Evolutionary conservation across 2,113 vertebrate genomes (phyloP).

Genomic region (Phalacrocorax pelagicus): DNA sequence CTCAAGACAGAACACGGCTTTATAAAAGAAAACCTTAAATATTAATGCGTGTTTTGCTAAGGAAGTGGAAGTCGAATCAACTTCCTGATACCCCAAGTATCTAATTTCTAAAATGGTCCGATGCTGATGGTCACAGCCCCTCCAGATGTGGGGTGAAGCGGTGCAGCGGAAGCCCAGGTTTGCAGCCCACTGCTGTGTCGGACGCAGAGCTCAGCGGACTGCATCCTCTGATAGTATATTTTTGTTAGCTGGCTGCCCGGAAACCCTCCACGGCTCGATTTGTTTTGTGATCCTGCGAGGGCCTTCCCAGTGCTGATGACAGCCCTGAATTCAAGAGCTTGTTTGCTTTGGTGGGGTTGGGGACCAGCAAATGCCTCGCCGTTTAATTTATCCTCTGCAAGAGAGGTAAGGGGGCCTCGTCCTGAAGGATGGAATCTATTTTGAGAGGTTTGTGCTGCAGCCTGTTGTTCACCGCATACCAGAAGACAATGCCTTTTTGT

Average conservation of each 20-base stretch:
- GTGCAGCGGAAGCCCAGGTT: constrained; percentile 82
- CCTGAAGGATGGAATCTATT: constrained; percentile 69
- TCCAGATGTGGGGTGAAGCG: constrained; percentile 80
- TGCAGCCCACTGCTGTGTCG: constrained; percentile 78
- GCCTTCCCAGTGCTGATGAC: constrained; percentile 79
- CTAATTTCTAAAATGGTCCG: constrained; percentile 82
- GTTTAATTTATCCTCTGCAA: constrained; percentile 33
- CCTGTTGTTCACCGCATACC: constrained; percentile 59
- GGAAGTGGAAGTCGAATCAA: constrained; percentile 90
- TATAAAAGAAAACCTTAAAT: constrained; percentile 81
- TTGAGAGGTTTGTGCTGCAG: constrained; percentile 65
- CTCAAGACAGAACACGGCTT: constrained; percentile 73
- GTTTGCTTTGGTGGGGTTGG: constrained; percentile 75
- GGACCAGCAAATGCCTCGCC: constrained; percentile 52
- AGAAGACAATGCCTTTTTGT: constrained; percentile 78
- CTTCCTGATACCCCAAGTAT: constrained; percentile 89
- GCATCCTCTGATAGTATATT: constrained; percentile 84
- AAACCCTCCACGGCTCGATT: constrained; percentile 78
- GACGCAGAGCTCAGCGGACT: constrained; percentile 75
- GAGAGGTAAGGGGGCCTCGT: neutral
- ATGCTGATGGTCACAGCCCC: constrained; percentile 74
- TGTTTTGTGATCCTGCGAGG: constrained; percentile 83
- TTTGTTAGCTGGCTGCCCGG: constrained; percentile 86
- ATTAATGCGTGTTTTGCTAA: constrained; percentile 86
- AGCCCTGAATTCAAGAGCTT: constrained; percentile 75